Evolutionary conservation across 2,888 invertebrate species (phyloP), one percentile per base, ranked within the genome.

Genomic region (Chelonus formosanus): DNA sequence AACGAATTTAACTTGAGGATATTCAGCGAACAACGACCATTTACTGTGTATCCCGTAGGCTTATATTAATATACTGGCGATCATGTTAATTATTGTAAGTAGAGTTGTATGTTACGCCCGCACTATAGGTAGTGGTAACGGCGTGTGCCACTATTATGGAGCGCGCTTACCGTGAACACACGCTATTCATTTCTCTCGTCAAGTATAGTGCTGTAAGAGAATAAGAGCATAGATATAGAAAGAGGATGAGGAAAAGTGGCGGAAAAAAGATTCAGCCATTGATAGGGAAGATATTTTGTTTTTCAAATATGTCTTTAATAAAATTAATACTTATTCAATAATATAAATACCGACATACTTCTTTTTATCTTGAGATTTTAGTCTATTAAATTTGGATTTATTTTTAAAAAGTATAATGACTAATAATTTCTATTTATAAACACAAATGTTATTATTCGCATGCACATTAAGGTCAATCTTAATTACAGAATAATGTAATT

Each of bases 401-500:
- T 20, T 20, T 20, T 20, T 20, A 1, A 20, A 20, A 40, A 40
- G 40, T 40, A 6, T 6, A 5, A 3, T 3, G 40, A 10, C 35
- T 43, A 20, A 56, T 10, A 20, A 36, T 56, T n/a, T 40, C 40
- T 43, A 34, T 32, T 56, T 36, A 36, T 43, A 36, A 56, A 36
- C 55, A 20, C 4, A 35, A 7, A 35, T 31, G 36, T 35, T 35
- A 36, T 55, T 54, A 55, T 56, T 10, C 40, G 44, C 40, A 20
- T 65, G 65, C 76, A 75, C 79, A 82, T 82, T 80, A 80, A 80
- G 81, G 81, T 79, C 77, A 81, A 80, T 82, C 78, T 81, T 83
- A 83, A 83, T 83, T 83, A 81, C 81, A 74, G 65, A 75, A 75
- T 79, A 79, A 81, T 82, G 80, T 82, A 83, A 83, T 83, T 82